A percentile compares a stretch with the other conserved stretches of the same genome.
phyloP scores from a whole-genome alignment of 2,113 vertebrate species.

The Cavia aperea region DNA sequence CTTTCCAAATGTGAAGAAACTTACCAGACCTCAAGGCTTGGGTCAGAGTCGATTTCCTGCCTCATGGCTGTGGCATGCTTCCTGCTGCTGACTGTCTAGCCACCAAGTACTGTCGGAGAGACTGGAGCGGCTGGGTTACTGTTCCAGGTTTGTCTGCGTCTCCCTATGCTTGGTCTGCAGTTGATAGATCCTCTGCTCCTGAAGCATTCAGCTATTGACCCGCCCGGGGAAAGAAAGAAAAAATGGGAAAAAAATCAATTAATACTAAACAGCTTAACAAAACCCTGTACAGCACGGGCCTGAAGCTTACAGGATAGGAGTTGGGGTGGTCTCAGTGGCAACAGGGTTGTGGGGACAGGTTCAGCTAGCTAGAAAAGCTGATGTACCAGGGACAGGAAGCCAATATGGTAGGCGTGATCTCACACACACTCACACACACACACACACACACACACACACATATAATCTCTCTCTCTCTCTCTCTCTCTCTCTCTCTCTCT shows the following conservation, averaged over 20 bases:
- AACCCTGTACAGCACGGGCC: conserved; percentile 75
- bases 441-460: neutral
- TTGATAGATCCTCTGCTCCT: conserved; percentile 89
- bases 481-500: neutral
- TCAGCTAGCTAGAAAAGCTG: conserved; percentile 72
- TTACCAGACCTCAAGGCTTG: conserved; percentile 59
- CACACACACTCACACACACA: conserved; percentile 6
- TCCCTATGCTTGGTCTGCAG: conserved; percentile 83
- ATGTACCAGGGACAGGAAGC: conserved; percentile 79
- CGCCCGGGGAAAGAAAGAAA: conserved; percentile 90
- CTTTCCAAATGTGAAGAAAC: conserved; percentile 64
- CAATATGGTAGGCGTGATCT: conserved; percentile 79
- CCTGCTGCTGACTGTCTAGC: conserved; percentile 67
- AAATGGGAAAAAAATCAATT: conserved; percentile 91
- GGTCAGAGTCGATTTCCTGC: conserved; percentile 70
- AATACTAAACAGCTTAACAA: conserved; percentile 81
- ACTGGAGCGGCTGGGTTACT: conserved; percentile 75
- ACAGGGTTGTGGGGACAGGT: conserved; percentile 68
- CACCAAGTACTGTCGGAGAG: conserved; percentile 72
- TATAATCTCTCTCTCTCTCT: neutral
- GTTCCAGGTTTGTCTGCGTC: conserved; percentile 80
- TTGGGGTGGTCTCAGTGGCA: conserved; percentile 64
- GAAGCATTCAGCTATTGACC: conserved; percentile 91
- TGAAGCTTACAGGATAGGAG: conserved; percentile 73
- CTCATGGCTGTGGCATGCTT: conserved; percentile 74